Base-by-base conservation (phyloP, 35 echinoderm and acorn worm species). In the Lytechinus variegatus region DNA sequence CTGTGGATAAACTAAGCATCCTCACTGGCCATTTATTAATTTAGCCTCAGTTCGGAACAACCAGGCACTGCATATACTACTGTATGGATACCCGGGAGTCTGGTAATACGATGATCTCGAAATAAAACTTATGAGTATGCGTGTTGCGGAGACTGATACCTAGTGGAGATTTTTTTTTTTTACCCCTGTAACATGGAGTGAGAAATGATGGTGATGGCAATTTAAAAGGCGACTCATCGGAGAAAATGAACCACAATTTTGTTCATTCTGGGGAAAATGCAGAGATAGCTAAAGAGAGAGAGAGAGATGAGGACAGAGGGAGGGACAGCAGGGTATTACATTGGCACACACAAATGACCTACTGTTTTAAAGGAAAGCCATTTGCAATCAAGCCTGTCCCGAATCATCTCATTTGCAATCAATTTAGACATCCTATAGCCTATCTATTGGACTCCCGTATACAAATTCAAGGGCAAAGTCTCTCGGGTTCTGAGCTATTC, bases 21-120 rank as follows among this genome's bases (percentile, higher is more conserved):
- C 52, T 54, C 27, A 93, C 92, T 93, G 92, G 92, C 92, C 92
- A 93, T 93, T 93, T 93, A 93, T 93, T 93, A 93, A 93, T 93
- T 93, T 93, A 93, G 92, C 92, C 28, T 33, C 92, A 55, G 92
- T 54, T 54, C 53, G 54, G 57, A 53, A 93, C 54, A 10, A 33
- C 52, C n/a, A 79, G 66, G 66, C 66, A 79, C 66, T 24, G 66
- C 6, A 79, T n/a, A 79, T 79, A 79, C 66, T 79, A 79, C 66
- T 79, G 21, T 79, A 24, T n/a, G 66, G 16, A 19, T 79, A 16
- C 66, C 21, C 66, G 66, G 33, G 33, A 44, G 33, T 79, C 19
- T 24, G 66, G 66, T 79, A 79, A 79, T 79, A 79, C 7, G 66
- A 79, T 79, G 66, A 79, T 79, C 66, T 16, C 66, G 21, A 79